phyloP scores from a whole-genome alignment of 1,140 invertebrate species.

The Idris sp. region DNA sequence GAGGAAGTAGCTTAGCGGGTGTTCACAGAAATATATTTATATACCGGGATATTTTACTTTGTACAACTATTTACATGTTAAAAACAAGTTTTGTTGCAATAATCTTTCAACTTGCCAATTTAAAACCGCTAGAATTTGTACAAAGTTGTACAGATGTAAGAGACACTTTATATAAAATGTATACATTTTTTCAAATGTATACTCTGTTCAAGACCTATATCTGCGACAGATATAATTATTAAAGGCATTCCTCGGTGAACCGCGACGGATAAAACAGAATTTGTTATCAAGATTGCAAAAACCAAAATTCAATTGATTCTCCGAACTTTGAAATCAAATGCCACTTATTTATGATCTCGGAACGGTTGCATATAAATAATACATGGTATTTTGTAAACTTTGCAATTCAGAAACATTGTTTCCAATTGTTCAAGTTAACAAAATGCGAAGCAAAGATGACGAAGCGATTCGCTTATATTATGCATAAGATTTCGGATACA shows the following conservation, averaged over 20 bases:
- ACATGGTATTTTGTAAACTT: constrained; percentile 6
- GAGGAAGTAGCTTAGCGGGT: constrained; percentile 32
- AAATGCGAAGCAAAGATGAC: constrained; percentile 35
- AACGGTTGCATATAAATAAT: constrained; percentile 10
- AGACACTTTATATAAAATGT: no score
- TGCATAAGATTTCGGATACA: constrained; percentile 50
- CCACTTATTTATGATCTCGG: constrained; percentile 6
- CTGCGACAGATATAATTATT: no score
- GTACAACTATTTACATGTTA: background rate
- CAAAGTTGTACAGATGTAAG: no score
- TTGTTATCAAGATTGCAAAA: no score
- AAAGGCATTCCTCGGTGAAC: no score
- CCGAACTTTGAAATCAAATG: constrained; percentile 11
- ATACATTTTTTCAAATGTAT: no score
- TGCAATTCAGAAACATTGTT: constrained; percentile 28
- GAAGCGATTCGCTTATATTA: constrained; percentile 37
- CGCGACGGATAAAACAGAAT: no score
- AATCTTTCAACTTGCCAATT: no score
- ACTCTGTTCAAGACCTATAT: no score
- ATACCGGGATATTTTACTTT: constrained; percentile 7
- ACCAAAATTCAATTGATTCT: no score
- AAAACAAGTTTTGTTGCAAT: no score
- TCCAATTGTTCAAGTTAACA: constrained; percentile 12
- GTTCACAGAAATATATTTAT: constrained; percentile 23
- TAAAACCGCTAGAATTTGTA: background rate